Evolutionary conservation across 2,797 vertebrate genomes (phyloP), one percentile per base, ranked within the genome.

Genomic region (Lithobates pipiens): DNA sequence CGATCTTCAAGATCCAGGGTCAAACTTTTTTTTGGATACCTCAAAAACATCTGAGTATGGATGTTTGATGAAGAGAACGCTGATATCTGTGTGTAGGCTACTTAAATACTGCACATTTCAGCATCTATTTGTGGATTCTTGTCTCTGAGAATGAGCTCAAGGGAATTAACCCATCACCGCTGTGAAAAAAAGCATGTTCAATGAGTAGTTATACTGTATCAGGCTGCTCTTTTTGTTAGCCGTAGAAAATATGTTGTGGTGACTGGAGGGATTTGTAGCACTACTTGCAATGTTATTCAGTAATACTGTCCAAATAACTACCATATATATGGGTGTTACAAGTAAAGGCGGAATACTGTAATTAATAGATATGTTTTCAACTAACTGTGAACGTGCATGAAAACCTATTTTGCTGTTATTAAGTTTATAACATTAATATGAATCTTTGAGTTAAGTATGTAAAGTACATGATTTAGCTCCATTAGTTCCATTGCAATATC

Each of bases 1-100:
- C 61, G 75, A 73, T 83, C 80, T 75, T 74, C 70, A 75, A 83
- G 85, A 86, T 86, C 80, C 61, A 79, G 76, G 85, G 86, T 87
- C 86, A 87, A 83, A 50, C 57, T 74, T 68, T 81, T 71, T 76
- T 79, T 80, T 76, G 76, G 76, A 65, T 71, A 57, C 70, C 85
- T 87, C 44, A 70, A 39, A 67, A 87, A 84, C 61, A 83, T 80
- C 76, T 84, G 65, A 81, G 81, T 87, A 79, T 57, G 65, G 63
- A 61, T 85, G 67, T 80, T 74, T 83, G 81, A 87, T 83, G 70
- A 84, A 87, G 76, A 76, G 81, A 42, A 80, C 44, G 80, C 79
- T 87, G 86, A 83, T 78, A 57, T 79, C 76, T 83, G 29, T 79
- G 70, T 67, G 77, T 21, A 76, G 63, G 76, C 50, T 75, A 69